Evolutionary conservation across 2,113 vertebrate genomes (phyloP), one percentile per base, ranked within the genome.

Genomic region (Turnix velox): DNA sequence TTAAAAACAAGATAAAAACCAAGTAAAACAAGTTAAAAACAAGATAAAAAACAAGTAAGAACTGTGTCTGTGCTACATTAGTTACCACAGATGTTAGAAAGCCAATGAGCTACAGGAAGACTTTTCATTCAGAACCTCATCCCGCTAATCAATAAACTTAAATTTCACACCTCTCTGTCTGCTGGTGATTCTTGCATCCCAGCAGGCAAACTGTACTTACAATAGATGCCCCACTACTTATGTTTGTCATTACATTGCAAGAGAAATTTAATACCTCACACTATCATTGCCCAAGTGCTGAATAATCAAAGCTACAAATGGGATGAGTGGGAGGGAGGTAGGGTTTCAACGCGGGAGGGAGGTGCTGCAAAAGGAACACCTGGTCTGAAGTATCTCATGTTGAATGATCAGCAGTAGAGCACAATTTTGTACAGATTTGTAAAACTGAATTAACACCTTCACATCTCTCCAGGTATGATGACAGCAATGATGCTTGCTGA

Each of bases 71-170:
- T 28, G 54, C 66, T 46, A 4, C 4, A 15, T 6, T 25, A 30
- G 35, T n/a, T 52, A 57, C 0, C 24, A 54, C 37, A 61, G 82
- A 10, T 23, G 22, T 57, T 13, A 73, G 67, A 31, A 80, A 85
- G 49, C 27, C 45, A 28, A 6, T 3, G 27, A 1, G 1, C 2
- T 6, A 4, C 43, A 72, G 31, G 40, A 82, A 46, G 18, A 72
- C 22, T 35, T 25, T 85, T 61, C 69, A 35, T 18, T 66, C 59
- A 71, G 35, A 62, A 55, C 27, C 18, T 28, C 31, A 54, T 45
- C 25, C 5, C 25, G 20, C 67, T 12, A 1, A 1, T 6, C 1
- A 0, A 18, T 19, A 57, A 33, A n/a, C 43, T 59, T 28, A n/a
- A 22, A 57, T 45, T 67, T 54, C 79, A 54, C 45, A 35, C 3